Conservation (phyloP, 2,113 vertebrate genomes). For the Serinus canaria region DNA sequence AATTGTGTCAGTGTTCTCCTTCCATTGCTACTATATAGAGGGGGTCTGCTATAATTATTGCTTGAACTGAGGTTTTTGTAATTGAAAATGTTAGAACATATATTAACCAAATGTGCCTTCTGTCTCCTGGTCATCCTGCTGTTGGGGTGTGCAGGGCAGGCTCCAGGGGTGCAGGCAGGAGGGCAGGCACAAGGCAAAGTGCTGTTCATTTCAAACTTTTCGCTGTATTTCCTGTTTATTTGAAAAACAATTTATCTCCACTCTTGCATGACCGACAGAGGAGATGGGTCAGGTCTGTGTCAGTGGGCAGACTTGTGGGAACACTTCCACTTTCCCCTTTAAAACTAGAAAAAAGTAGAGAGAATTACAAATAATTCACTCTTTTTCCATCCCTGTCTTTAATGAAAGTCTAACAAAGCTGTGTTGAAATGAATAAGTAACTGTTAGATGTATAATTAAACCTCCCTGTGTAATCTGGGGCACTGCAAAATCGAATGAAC, state of each 20-base stretch:
- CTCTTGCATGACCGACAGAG: accelerated
- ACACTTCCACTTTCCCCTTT: background rate
- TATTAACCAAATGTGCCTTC: background rate
- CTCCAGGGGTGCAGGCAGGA: background rate
- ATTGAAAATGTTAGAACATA: background rate
- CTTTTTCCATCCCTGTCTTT: slow-evolving; percentile 32
- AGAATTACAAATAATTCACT: slow-evolving; percentile 46
- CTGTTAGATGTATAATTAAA: slow-evolving; percentile 72
- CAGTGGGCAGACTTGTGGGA: background rate
- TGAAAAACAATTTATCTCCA: background rate
- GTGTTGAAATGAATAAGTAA: slow-evolving; percentile 49
- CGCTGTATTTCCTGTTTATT: background rate
- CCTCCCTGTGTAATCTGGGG: slow-evolving; percentile 29
- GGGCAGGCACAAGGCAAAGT: background rate
- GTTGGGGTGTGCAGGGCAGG: accelerated
- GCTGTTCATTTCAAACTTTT: background rate
- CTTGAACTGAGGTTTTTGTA: background rate
- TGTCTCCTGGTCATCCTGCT: background rate
- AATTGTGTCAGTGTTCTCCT: background rate
- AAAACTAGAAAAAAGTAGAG: background rate
- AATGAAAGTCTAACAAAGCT: slow-evolving; percentile 66
- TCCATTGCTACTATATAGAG: background rate
- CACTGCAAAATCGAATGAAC: slow-evolving; percentile 38
- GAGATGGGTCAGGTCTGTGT: background rate
- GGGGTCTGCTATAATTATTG: background rate